These are phyloP conservation scores for Mesorhabditis sp. DNA, from an alignment of 2,888 invertebrate genomes.

Conservation along the genomic window DNA sequence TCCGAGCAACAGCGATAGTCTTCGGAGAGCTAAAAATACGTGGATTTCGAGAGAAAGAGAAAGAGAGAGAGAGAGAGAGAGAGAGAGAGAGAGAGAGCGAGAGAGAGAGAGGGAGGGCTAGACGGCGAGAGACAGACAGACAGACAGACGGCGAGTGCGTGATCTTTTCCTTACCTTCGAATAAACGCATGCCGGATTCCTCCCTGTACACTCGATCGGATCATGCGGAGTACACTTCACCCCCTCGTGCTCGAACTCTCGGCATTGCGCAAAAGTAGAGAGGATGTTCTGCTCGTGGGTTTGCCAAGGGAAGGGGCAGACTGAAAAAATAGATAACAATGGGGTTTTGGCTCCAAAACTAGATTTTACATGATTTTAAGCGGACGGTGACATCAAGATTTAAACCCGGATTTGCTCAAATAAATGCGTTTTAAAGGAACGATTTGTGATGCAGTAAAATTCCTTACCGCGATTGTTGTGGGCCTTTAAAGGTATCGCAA, in stretches of 20 bases:
- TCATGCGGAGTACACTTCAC: constrained; percentile 44
- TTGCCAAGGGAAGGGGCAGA: constrained; percentile 48
- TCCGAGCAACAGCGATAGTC: constrained; percentile 44
- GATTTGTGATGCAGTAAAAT: too few relatives aligned
- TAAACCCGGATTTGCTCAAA: too few relatives aligned
- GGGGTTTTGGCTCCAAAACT: neutral
- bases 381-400: too few relatives aligned
- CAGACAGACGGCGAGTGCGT: neutral
- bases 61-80: too few relatives aligned
- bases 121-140: neutral
- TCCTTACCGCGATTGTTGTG: too few relatives aligned
- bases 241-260: constrained; percentile 37
- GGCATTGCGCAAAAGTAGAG: constrained; percentile 39
- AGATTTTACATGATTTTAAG: neutral
- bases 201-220: constrained; percentile 46
- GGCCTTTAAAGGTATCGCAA: too few relatives aligned
- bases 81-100: too few relatives aligned
- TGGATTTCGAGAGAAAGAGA: too few relatives aligned
- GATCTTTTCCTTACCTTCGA: constrained; percentile 20
- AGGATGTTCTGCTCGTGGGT: constrained; percentile 48
- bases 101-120: too few relatives aligned
- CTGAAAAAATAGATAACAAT: constrained; percentile 18
- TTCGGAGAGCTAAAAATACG: constrained; percentile 16
- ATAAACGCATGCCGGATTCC: constrained; percentile 42
- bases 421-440: too few relatives aligned